These are phyloP conservation scores for Philypnodon macrostomus DNA, from an alignment of 2,797 vertebrate genomes.

Conservation along the genomic window DNA sequence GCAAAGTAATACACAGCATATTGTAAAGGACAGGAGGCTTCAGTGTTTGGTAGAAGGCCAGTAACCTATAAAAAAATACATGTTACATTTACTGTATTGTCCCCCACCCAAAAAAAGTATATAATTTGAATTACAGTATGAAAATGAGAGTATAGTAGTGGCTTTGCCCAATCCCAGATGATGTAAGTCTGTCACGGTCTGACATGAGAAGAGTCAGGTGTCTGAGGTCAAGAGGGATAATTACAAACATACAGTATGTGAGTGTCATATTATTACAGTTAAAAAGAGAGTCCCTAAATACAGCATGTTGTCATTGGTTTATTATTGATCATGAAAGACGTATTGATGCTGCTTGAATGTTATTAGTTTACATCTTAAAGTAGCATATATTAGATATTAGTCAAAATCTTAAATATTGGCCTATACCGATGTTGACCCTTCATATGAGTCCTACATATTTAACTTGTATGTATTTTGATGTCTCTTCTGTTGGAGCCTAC, in stretches of 20 bases:
- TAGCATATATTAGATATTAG: too few relatives aligned
- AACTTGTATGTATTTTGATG: slow-evolving; percentile 26
- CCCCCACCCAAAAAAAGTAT: too few relatives aligned
- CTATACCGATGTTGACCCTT: too few relatives aligned
- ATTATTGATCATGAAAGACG: not conserved
- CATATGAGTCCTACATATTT: too few relatives aligned
- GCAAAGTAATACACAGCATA: slow-evolving; percentile 35
- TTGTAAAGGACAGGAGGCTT: slow-evolving; percentile 14
- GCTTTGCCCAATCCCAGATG: not conserved
- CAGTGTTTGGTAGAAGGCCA: slow-evolving; percentile 1
- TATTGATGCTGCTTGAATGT: too few relatives aligned
- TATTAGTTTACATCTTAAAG: too few relatives aligned
- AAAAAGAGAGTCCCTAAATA: not conserved
- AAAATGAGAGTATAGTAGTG: slow-evolving; percentile 4
- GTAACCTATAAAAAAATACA: not conserved
- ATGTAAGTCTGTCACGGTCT: slow-evolving; percentile 1
- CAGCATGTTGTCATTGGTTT: not conserved
- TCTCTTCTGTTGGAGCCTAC: not conserved
- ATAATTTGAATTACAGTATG: too few relatives aligned
- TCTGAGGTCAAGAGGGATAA: slow-evolving; percentile 6
- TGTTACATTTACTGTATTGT: slow-evolving; percentile 4
- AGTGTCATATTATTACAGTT: not conserved
- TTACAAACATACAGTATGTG: slow-evolving; percentile 8
- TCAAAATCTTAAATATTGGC: too few relatives aligned
- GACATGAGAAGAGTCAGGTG: slow-evolving; percentile 2